Evolutionary conservation across 2,113 vertebrate species (phyloP), one percentile per base, ranked within the genome.

Genomic region (Grus americana): DNA sequence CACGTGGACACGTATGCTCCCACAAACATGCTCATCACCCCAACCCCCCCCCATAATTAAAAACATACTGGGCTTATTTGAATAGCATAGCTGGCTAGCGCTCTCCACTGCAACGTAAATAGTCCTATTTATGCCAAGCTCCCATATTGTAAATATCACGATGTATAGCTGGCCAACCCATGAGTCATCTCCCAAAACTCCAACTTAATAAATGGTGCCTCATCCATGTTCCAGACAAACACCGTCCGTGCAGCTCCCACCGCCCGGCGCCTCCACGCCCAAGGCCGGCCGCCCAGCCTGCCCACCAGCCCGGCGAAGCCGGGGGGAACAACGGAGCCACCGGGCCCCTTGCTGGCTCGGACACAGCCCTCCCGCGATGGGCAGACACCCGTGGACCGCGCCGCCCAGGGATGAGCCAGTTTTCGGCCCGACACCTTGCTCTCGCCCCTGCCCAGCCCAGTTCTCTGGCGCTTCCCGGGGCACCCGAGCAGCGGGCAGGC

Each of bases 121-220:
- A 96, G 94, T 95, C 93, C 89, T 95, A 90, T 95, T 96, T 93
- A 95, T 96, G 97, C 97, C 96, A 97, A 97, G 96, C 96, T 89
- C 93, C 95, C 92, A 90, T 94, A 88, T 91, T 97, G 95, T 96
- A 97, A 97, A 97, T 96, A 97, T 96, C 95, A 92, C 92, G 74
- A 96, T 34, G 86, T 93, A 92, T 87, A 91, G 92, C 97, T 65
- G 91, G 97, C 96, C 97, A 96, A 95, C 91, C 90, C 91, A 87
- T 97, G 97, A 97, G 96, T 97, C 97, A 97, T 93, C 93, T 90
- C 95, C 92, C 93, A 97, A 95, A 97, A 97, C 94, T 97, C 96
- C 91, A 81, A 94, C 92, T 97, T 94, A 91, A 97, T 93, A 95
- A 93, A 93, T 59, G 90, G 94, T 82, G 94, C 97, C 83, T 94